Evolutionary conservation across 1,140 invertebrate genomes (phyloP).

Genomic region (Ips nitidus): DNA sequence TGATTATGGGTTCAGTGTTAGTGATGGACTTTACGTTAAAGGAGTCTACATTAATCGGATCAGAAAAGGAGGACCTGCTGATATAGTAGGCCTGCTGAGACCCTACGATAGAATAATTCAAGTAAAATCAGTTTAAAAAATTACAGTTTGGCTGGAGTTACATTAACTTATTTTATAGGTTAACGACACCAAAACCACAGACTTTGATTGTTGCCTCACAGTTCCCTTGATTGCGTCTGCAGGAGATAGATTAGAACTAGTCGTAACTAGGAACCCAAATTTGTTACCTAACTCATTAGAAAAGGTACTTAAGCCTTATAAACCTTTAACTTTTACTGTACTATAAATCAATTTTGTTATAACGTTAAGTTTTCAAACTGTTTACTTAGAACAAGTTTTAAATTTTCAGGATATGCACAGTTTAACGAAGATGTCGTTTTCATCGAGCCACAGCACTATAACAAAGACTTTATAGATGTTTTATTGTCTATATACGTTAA

Average conservation of each 20-base stretch:
- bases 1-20: constrained; percentile 95
- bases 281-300: constrained; percentile 39
- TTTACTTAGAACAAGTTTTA: neutral
- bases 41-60: constrained; percentile 94
- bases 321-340: neutral
- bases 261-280: constrained; percentile 63
- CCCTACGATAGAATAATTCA: constrained; percentile 90
- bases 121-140: constrained; percentile 56
- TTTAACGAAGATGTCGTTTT: constrained; percentile 46
- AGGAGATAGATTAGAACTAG: constrained; percentile 81
- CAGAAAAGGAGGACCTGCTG: constrained; percentile 86
- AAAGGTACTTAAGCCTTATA: constrained; percentile 37
- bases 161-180: constrained; percentile 62
- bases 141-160: neutral
- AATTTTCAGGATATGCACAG: constrained; percentile 41
- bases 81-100: constrained; percentile 75
- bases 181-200: constrained; percentile 86
- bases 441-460: constrained; percentile 49
- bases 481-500: constrained; percentile 27
- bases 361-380: too few relatives aligned
- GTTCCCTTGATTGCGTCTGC: constrained; percentile 90
- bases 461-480: constrained; percentile 48
- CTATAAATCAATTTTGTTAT: neutral
- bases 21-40: constrained; percentile 90
- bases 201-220: constrained; percentile 91